phyloP scores from a whole-genome alignment of 2,888 invertebrate genomes.

The Eugnorisma glareosa region DNA sequence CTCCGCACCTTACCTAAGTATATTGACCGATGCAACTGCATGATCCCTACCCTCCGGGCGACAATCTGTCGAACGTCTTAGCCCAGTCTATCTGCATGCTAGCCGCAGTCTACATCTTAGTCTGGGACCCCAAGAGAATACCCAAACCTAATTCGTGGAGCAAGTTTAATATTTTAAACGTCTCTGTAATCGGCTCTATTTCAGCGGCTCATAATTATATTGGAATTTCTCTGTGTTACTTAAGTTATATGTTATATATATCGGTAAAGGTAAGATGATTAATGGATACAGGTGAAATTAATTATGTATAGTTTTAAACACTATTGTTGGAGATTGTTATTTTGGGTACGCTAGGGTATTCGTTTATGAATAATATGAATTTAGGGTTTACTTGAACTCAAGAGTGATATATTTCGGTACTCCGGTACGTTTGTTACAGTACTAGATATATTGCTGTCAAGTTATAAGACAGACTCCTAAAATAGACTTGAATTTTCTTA shows the following conservation, averaged over 20 bases:
- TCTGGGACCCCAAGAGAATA: constrained; percentile 64
- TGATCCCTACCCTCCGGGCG: constrained; percentile 74
- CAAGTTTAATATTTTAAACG: constrained; percentile 71
- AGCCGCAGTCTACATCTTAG: constrained; percentile 57
- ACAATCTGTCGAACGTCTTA: constrained; percentile 74
- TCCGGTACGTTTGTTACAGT: constrained; percentile 10
- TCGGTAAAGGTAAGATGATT: constrained; percentile 54
- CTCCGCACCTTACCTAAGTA: constrained; percentile 67
- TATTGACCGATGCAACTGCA: constrained; percentile 87
- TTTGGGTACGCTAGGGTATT: constrained; percentile 44
- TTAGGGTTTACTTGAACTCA: constrained; percentile 19
- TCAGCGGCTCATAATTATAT: constrained; percentile 65
- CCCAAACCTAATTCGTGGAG: constrained; percentile 66
- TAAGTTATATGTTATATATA: constrained; percentile 24
- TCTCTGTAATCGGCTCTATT: constrained; percentile 70
- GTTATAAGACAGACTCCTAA: neutral
- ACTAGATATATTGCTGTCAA: neutral
- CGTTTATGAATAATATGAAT: constrained; percentile 42
- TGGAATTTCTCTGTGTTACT: constrained; percentile 48
- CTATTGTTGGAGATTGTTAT: constrained; percentile 46
- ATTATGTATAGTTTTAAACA: constrained; percentile 60
- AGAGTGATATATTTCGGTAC: constrained; percentile 26
- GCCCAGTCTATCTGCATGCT: constrained; percentile 65
- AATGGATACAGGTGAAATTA: constrained; percentile 55
- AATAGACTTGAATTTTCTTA: neutral